Conservation (phyloP, 2,888 invertebrate species). For the Phengaris alcon region DNA sequence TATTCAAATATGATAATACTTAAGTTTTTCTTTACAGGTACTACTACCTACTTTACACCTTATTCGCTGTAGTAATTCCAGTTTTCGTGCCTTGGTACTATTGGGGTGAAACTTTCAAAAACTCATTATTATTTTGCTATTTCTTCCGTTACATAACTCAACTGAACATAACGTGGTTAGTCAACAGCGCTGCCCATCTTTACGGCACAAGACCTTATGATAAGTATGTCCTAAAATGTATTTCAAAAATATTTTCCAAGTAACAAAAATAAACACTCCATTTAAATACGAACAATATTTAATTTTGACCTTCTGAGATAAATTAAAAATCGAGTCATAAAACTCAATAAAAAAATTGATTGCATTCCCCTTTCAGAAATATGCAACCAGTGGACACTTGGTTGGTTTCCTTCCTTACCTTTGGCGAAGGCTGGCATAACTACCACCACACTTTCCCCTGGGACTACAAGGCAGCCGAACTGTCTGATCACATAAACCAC, state of each 20-base stretch:
- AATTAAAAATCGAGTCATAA: no score
- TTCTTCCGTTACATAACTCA: constrained; percentile 80
- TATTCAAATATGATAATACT: background rate
- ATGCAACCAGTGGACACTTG: constrained; percentile 89
- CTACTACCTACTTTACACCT: constrained; percentile 79
- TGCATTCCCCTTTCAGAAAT: constrained; percentile 68
- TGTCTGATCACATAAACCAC: constrained; percentile 81
- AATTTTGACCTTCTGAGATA: no score
- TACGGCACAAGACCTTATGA: constrained; percentile 90
- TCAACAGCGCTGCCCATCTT: constrained; percentile 90
- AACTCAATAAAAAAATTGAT: background rate
- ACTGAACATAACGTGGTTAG: constrained; percentile 89
- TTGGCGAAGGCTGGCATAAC: constrained; percentile 95
- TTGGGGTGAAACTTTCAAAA: constrained; percentile 83
- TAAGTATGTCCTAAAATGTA: constrained; percentile 65
- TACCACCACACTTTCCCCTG: constrained; percentile 95
- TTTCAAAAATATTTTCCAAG: constrained; percentile 28
- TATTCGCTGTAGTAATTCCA: constrained; percentile 81
- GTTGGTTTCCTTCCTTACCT: constrained; percentile 83
- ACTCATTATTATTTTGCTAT: constrained; percentile 81
- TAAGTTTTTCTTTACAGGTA: constrained; percentile 74
- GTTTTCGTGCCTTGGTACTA: constrained; percentile 81
- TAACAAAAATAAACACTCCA: background rate
- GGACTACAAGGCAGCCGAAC: constrained; percentile 95
- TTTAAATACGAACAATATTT: no score